phyloP scores from a whole-genome alignment of 2,888 invertebrate genomes.

The Plusia festucae region DNA sequence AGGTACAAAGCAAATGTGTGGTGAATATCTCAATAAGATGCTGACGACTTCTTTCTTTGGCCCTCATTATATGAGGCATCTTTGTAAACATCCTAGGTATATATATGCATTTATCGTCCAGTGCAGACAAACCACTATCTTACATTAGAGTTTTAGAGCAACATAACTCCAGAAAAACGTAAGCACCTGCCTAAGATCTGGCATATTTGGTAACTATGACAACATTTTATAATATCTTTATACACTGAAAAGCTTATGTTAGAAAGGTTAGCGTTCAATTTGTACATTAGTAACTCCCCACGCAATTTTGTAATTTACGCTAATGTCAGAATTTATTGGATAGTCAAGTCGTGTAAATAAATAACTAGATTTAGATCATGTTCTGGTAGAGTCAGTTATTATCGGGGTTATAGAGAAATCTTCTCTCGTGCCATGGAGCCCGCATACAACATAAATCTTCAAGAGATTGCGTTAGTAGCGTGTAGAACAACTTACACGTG shows the following conservation, averaged over 20 bases:
- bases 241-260: not conserved
- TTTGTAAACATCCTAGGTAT: no score
- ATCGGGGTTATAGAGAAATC: not conserved
- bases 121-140: not conserved
- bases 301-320: not conserved
- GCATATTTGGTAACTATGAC: not conserved
- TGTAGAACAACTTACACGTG: slow-evolving; percentile 46
- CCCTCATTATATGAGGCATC: no score
- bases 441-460: slow-evolving; percentile 14
- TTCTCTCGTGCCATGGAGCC: not conserved
- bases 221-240: not conserved
- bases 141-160: not conserved
- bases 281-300: no score
- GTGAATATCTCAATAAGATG: no score
- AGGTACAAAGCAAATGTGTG: no score
- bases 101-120: no score
- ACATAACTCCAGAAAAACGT: not conserved
- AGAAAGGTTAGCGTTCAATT: not conserved
- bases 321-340: not conserved
- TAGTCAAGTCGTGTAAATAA: not conserved
- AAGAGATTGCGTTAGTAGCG: slow-evolving; percentile 33
- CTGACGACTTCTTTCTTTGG: no score
- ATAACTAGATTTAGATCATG: not conserved
- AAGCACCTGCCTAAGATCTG: not conserved
- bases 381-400: not conserved